Evolutionary conservation across 2,113 vertebrate species (phyloP).

Genomic region (Zosterops lateralis): DNA sequence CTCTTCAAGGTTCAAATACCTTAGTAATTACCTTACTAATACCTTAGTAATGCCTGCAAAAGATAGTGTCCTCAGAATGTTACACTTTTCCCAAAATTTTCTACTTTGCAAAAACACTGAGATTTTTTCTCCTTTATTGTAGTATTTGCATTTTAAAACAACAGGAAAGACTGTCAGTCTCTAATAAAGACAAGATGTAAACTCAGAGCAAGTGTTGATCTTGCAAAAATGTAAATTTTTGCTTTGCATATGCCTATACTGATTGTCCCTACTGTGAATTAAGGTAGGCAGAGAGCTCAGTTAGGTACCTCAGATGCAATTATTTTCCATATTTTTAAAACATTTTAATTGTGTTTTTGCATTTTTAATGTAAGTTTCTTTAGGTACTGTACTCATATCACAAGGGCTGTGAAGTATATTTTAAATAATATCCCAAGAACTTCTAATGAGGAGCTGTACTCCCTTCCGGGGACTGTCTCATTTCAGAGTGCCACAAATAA

Average conservation of each 20-base stretch:
- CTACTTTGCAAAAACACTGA: background rate
- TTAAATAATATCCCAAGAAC: background rate
- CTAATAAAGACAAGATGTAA: background rate
- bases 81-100: background rate
- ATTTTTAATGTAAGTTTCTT: background rate
- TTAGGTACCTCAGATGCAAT: background rate
- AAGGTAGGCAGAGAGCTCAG: background rate
- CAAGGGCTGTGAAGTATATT: background rate
- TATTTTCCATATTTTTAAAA: background rate
- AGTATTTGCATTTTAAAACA: background rate
- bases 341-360: background rate
- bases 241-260: background rate
- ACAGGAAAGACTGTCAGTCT: background rate
- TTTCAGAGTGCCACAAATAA: background rate
- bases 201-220: background rate
- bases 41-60: background rate
- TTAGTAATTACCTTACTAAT: too few species aligned
- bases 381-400: too few species aligned
- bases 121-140: background rate
- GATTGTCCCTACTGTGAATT: background rate
- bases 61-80: background rate
- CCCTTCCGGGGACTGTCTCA: fast-evolving
- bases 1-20: background rate
- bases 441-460: background rate
- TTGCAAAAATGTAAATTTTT: background rate